Conservation (phyloP, 1,140 invertebrate genomes). For the Bombus difficillimus region DNA sequence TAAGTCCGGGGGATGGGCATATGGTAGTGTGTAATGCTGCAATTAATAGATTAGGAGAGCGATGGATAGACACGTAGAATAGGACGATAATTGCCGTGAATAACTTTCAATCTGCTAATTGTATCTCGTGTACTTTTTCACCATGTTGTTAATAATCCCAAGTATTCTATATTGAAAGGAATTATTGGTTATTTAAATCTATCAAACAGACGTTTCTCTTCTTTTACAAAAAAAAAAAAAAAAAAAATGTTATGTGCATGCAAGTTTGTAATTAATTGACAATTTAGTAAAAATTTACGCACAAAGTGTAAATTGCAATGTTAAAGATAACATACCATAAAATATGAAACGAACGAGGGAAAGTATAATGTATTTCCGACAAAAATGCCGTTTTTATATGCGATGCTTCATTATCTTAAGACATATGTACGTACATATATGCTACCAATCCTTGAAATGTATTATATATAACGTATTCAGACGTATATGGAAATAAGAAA, state of each 20-base stretch:
- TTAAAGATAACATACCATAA: background rate
- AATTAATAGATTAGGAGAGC: background rate
- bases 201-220: background rate
- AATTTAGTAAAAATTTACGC: background rate
- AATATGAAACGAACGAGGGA: background rate
- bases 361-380: background rate
- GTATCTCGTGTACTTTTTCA: no score
- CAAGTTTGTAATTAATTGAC: background rate
- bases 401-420: slow-evolving; percentile 62
- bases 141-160: background rate
- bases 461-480: background rate
- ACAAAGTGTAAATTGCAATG: background rate
- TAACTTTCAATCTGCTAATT: background rate
- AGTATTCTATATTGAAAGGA: background rate
- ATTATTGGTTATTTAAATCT: background rate
- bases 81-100: background rate
- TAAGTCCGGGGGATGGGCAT: no score
- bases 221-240: background rate
- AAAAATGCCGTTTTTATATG: slow-evolving; percentile 12
- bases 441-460: slow-evolving; percentile 5
- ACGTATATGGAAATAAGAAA: background rate
- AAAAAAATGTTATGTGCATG: no score
- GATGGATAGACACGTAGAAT: slow-evolving; percentile 24
- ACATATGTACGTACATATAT: slow-evolving; percentile 49
- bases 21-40: no score